phyloP scores from a whole-genome alignment of 2,888 invertebrate species.

The Ashinkailepas kermadecensis region DNA sequence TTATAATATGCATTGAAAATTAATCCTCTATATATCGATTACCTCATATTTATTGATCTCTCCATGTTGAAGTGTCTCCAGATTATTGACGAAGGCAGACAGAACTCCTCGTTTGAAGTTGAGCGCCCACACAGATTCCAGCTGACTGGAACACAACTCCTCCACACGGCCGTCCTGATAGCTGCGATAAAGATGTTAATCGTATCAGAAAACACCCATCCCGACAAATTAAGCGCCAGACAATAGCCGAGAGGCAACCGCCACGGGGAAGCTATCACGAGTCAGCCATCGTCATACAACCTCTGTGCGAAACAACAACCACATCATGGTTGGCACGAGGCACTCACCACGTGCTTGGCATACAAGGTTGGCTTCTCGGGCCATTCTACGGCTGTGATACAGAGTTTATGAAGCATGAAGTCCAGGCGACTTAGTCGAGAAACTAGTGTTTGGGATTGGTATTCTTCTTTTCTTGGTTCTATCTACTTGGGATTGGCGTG shows the following conservation, averaged over 20 bases:
- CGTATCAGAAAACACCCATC: too few relatives aligned
- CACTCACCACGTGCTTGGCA: too few relatives aligned
- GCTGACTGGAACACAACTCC: constrained; percentile 43
- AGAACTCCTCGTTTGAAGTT: constrained; percentile 50
- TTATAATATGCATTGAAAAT: too few relatives aligned
- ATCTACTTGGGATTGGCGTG: too few relatives aligned
- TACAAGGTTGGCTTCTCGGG: too few relatives aligned
- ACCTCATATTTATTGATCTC: background rate
- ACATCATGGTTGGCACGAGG: background rate
- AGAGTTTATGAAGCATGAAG: too few relatives aligned
- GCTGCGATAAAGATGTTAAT: constrained; percentile 33
- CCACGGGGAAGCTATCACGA: background rate
- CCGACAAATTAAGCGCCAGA: constrained; percentile 32
- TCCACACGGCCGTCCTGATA: constrained; percentile 47
- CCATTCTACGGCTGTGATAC: too few relatives aligned
- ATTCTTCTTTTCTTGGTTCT: too few relatives aligned
- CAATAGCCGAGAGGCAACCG: too few relatives aligned
- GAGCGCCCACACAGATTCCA: constrained; percentile 44
- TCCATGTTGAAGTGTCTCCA: background rate
- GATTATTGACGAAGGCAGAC: constrained; percentile 47
- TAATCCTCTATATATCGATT: background rate
- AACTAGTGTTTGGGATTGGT: too few relatives aligned
- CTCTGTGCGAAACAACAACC: too few relatives aligned
- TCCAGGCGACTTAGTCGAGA: too few relatives aligned
- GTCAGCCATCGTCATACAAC: background rate